Evolutionary conservation across 1,140 invertebrate genomes (phyloP), one percentile per base, ranked within the genome.

Genomic region (Zaprionus vittiger): DNA sequence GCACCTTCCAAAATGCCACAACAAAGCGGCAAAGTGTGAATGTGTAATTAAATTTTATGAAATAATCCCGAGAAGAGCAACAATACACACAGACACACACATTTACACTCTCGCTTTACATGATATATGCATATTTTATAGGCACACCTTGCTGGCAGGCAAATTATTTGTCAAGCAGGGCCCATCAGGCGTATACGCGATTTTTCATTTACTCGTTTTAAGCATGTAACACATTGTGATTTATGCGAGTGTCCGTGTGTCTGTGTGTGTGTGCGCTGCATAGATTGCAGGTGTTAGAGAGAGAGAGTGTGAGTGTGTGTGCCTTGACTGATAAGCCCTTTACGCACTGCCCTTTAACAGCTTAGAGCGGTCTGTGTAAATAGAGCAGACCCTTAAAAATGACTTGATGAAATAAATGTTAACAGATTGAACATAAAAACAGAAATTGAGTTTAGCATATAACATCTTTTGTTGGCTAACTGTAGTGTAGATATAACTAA

Each of bases 1-100:
- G 78, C 83, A 87, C 83, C 83, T 83, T 81, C 81, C 69, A 79
- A 79, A 73, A 79, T 59, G 75, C 24, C 69, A 57, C 60, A 56
- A 47, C 73, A 49, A 78, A 71, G 64, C 67, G 41, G 41, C 71
- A 84, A 87, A 87, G 83, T 87, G 83, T 89, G 83, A 87, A 87
- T 89, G 62, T 76, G 84, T 87, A 87, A 87, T 87, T 87, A 87
- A 87, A 89, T 83, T 87, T 87, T 87, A 83, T 83, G 84, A 83
- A 87, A 80, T 75, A 78, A 75, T 74, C 73, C n/a, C 62, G 37
- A 72, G 47, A 79, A 72, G 37, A 47, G 17, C n/a, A 7, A n/a
- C 37, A 5, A 47, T 4, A 20, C 44, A 22, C 44, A 49, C 20
- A 14, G 20, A 22, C 17, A 24, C 17, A 52, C 47, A 49, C 44